Evolutionary conservation across 2,113 vertebrate species (phyloP).

Genomic region (Scytalopus superciliaris): DNA sequence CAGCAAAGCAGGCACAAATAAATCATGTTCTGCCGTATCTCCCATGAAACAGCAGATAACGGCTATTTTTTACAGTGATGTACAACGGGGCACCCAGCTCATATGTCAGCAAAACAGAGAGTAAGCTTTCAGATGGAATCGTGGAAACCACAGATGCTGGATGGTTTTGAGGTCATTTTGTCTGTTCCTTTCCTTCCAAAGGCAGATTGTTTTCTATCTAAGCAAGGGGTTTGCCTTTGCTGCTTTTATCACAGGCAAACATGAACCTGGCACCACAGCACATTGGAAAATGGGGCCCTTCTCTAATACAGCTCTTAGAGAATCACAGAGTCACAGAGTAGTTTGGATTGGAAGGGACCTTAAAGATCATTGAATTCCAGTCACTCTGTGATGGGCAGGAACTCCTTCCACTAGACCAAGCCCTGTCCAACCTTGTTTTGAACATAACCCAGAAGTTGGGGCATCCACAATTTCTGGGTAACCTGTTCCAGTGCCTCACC

Average conservation of each 20-base stretch:
- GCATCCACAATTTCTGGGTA: not conserved
- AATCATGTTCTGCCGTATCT: conserved; percentile 24
- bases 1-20: conserved; percentile 32
- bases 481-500: not conserved
- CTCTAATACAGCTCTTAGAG: not conserved
- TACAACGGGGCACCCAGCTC: conserved; percentile 11
- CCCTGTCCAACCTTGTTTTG: not conserved
- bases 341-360: not conserved
- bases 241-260: not conserved
- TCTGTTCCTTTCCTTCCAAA: not conserved
- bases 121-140: not conserved
- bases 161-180: not conserved
- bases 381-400: not conserved
- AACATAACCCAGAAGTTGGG: not conserved
- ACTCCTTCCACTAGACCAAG: not conserved
- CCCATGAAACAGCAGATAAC: conserved; percentile 31
- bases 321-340: not conserved
- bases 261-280: accelerated
- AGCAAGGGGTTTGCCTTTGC: not conserved
- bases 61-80: conserved; percentile 34
- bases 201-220: not conserved
- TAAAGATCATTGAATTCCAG: not conserved
- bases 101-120: conserved; percentile 40
- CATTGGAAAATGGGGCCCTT: not conserved
- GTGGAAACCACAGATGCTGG: not conserved